Evolutionary conservation across 1,140 invertebrate genomes (phyloP), one percentile per base, ranked within the genome.

Genomic region (Alviniconcha marisindica): DNA sequence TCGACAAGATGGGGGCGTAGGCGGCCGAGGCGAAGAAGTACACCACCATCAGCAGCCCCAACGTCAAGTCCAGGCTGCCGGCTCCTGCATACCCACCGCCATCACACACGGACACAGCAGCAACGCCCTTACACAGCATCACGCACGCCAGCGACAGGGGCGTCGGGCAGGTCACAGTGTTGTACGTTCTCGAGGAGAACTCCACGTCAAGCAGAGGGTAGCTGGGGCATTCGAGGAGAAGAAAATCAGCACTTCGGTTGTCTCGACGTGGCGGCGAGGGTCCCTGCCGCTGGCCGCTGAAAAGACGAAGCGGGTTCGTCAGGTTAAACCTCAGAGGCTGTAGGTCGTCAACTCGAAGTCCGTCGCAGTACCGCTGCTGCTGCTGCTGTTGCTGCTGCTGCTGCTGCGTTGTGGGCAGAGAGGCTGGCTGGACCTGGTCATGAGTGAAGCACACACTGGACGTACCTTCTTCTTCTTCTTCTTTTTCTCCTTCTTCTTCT

Each of bases 101-200:
- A 38, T 44, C 54, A 0, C 78, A n/a, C n/a, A n/a, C n/a, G n/a
- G n/a, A n/a, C n/a, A n/a, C n/a, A n/a, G n/a, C 79, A 0, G n/a
- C n/a, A 36, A 42, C 73, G 56, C 42, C 44, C 18, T 31, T 38
- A 86, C 91, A 91, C 33, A 60, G 51, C 12, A 90, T 38, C 36
- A 81, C 38, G 82, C 91, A 91, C 28, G 87, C 71, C 7, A 90
- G 4, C 38, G 18, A 7, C 5, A 15, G 18, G 31, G 28, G 15
- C 36, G 10, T 28, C 10, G 28, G 7, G 36, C 66, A 71, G 31
- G 66, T 36, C 28, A 71, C 4, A 2, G 28, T 31, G 21, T 21
- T 71, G 31, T 71, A 71, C 54, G 14, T 60, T 0, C 2, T 18
- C 1, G 21, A 15, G 5, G 21, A n/a, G 7, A n/a, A 24, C 5